These are phyloP conservation scores for Catharus bicknelli DNA, from an alignment of 2,113 vertebrate species.

Conservation along the genomic window DNA sequence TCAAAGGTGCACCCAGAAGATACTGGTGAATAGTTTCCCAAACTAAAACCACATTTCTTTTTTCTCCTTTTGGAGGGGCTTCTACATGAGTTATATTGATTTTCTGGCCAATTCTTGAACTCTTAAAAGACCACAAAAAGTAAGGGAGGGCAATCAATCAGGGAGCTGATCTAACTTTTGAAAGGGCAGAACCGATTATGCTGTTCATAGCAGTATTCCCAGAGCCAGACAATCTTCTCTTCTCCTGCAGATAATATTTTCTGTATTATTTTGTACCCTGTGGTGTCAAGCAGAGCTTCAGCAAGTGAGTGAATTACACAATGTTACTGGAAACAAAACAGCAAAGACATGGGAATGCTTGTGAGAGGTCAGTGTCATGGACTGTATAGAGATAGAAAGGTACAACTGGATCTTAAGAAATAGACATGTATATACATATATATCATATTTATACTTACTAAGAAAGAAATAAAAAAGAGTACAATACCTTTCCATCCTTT, in stretches of 20 bases:
- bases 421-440: background rate
- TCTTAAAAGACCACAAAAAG: conserved; percentile 32
- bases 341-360: background rate
- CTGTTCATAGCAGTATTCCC: background rate
- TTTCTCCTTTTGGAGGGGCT: conserved; percentile 1
- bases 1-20: conserved; percentile 56
- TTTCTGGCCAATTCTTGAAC: conserved; percentile 23
- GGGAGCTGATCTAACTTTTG: conserved; percentile 54
- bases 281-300: conserved; percentile 23
- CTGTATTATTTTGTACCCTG: conserved; percentile 33
- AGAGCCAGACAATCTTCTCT: background rate
- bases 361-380: background rate
- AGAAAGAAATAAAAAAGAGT: background rate
- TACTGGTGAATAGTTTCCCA: conserved; percentile 56
- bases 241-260: conserved; percentile 42
- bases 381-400: background rate
- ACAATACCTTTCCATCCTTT: background rate
- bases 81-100: conserved; percentile 48
- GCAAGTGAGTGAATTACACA: conserved; percentile 13
- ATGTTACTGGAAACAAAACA: conserved; percentile 29
- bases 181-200: conserved; percentile 39
- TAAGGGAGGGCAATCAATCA: conserved; percentile 8
- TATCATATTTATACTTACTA: background rate
- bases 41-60: conserved; percentile 28
- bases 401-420: background rate